Evolutionary conservation across 2,888 invertebrate genomes (phyloP).

Genomic region (Lasius platythorax): DNA sequence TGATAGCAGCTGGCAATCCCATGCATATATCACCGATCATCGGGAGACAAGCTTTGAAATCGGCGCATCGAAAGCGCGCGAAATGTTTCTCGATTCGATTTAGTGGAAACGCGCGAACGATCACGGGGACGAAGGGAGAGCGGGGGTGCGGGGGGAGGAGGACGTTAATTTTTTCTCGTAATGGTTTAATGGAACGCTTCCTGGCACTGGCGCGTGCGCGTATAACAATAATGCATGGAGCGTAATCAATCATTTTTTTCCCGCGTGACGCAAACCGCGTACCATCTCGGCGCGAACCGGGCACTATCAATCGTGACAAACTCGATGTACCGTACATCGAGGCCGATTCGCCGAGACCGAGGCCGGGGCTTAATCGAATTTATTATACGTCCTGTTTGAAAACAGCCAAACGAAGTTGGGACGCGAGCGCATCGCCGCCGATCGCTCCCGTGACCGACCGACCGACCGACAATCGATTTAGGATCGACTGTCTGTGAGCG

Average conservation of each 20-base stretch:
- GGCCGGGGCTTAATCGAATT: slow-evolving; percentile 72
- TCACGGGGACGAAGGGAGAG: slow-evolving; percentile 17
- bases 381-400: slow-evolving; percentile 75
- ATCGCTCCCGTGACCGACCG: slow-evolving; percentile 25
- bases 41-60: slow-evolving; percentile 12
- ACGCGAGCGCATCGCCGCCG: slow-evolving; percentile 36
- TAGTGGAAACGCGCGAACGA: slow-evolving; percentile 47
- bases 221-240: slow-evolving; percentile 73
- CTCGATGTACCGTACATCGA: slow-evolving; percentile 70
- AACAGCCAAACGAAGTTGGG: slow-evolving; percentile 64
- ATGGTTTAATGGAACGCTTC: slow-evolving; percentile 72
- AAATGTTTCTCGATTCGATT: slow-evolving; percentile 54
- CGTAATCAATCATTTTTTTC: slow-evolving; percentile 75
- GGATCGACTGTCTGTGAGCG: slow-evolving; percentile 19
- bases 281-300: slow-evolving; percentile 43
- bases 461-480: slow-evolving; percentile 24
- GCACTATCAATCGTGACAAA: slow-evolving; percentile 76
- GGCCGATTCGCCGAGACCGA: slow-evolving; percentile 61
- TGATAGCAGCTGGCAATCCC: neutral
- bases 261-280: slow-evolving; percentile 71
- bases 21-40: slow-evolving; percentile 3
- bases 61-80: slow-evolving; percentile 26
- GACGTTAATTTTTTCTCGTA: slow-evolving; percentile 68
- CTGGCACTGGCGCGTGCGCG: slow-evolving; percentile 58
- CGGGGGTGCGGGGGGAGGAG: neutral